Evolutionary conservation across 1,140 invertebrate species (phyloP), one percentile per base, ranked within the genome.

Genomic region (Sycophaga agraensis): DNA sequence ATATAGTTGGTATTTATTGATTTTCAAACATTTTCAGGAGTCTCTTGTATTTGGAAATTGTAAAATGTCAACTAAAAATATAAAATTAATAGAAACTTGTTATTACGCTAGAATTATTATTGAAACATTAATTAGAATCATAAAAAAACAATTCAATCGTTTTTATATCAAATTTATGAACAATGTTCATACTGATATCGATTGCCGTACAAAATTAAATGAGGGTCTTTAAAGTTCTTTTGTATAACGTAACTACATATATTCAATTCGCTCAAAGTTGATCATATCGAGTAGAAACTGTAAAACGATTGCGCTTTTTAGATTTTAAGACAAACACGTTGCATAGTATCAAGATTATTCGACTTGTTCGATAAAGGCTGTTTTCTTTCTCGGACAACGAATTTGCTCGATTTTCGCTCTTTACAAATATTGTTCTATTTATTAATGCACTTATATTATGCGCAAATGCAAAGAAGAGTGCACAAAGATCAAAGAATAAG

Each of bases 151-250:
- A 39, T 12, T 45, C 17, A 37, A 4, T 46, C 22, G 31, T 43
- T 51, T 60, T 59, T 35, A 51, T 45, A 39, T 19, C 14, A 42
- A 35, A 1, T 37, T 53, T 54, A 37, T 6, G 6, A 60, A 46
- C 8, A 51, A 34, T 19, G 17, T 42, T 49, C 11, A 59, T 35
- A 22, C 17, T 49, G 19, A 50, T 12, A 35, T 42, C 21, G 35
- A 57, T 56, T 63, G 56, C n/a, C n/a, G n/a, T 63, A 56, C 53
- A 56, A 63, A 40, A 63, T 63, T 56, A n/a, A n/a, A n/a, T 63
- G 53, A 14, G 28, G 53, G 58, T 53, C 58, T 46, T 48, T 35
- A 40, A 40, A 14, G n/a, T 62, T 56, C 22, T 49, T 21, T 2
- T 56, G 39, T 63, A 34, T 62, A 62, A 40, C 57, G 16, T 51